Conservation (phyloP, 2,888 invertebrate species). For the Yponomeuta sedellus region DNA sequence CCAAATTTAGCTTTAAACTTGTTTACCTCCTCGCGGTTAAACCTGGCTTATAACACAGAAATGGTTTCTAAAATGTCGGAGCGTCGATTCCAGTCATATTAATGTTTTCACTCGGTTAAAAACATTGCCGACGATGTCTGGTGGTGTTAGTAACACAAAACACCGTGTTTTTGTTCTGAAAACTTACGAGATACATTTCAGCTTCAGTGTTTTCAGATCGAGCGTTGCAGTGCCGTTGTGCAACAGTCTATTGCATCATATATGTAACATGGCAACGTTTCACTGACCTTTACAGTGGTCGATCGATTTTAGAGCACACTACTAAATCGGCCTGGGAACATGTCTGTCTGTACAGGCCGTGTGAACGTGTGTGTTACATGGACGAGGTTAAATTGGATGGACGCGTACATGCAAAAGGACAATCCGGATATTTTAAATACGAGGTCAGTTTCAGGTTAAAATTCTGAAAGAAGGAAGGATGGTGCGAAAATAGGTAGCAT, state of each 20-base stretch:
- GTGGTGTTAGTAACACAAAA: no score
- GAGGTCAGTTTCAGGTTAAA: neutral
- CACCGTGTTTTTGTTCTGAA: neutral
- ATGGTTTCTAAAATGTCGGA: no score
- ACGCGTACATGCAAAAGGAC: neutral
- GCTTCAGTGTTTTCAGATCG: neutral
- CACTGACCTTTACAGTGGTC: constrained; percentile 58
- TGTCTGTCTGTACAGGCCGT: neutral
- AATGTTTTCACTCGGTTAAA: no score
- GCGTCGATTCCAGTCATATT: no score
- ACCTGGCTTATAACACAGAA: no score
- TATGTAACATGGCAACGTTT: constrained; percentile 37
- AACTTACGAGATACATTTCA: neutral
- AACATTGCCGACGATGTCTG: no score
- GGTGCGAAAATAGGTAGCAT: no score
- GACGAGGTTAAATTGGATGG: neutral
- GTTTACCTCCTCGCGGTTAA: no score
- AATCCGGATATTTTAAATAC: no score
- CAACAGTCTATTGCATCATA: constrained; percentile 63
- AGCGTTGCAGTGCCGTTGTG: constrained; percentile 53
- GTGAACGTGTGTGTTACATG: neutral
- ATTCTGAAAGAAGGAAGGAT: neutral
- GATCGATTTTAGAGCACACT: constrained; percentile 48
- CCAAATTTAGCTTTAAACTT: no score
- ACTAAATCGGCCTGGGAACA: neutral